Conservation (phyloP, 2,888 invertebrate species). For the Synergus japonicus region DNA sequence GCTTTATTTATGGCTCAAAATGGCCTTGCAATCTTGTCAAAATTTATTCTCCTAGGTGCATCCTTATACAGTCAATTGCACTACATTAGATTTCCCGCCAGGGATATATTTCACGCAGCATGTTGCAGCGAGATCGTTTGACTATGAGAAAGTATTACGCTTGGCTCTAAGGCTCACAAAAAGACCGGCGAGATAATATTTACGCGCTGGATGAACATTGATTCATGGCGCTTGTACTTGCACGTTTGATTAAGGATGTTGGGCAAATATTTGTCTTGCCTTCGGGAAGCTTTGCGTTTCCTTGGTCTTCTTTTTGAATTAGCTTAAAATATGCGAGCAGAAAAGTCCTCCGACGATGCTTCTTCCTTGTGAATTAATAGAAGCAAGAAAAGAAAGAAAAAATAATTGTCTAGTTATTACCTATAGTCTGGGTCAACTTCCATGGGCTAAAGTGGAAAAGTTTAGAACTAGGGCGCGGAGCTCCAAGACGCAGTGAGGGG, state of each 20-base stretch:
- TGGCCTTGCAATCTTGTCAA: background rate
- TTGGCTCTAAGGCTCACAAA: constrained; percentile 20
- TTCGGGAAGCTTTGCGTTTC: background rate
- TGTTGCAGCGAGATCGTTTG: constrained; percentile 11
- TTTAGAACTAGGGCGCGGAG: background rate
- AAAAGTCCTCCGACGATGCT: background rate
- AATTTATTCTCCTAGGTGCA: constrained; percentile 6
- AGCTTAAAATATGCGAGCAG: background rate
- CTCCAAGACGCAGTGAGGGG: background rate
- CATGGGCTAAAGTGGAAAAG: background rate
- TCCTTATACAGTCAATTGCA: constrained; percentile 23
- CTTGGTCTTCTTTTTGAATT: constrained; percentile 1
- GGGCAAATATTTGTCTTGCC: constrained; percentile 15
- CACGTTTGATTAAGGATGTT: constrained; percentile 33
- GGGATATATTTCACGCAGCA: constrained; percentile 21
- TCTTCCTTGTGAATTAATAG: constrained; percentile 1
- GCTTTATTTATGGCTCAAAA: background rate
- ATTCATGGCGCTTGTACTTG: constrained; percentile 19
- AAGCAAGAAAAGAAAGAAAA: background rate
- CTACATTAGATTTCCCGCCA: constrained; percentile 28
- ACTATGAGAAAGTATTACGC: constrained; percentile 8
- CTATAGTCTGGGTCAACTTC: no score
- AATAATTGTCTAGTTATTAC: background rate
- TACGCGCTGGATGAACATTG: constrained; percentile 31
- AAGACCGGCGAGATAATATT: constrained; percentile 20